Base-by-base conservation (phyloP, 2,888 invertebrate genomes). In the Oconnorella tubifera region DNA sequence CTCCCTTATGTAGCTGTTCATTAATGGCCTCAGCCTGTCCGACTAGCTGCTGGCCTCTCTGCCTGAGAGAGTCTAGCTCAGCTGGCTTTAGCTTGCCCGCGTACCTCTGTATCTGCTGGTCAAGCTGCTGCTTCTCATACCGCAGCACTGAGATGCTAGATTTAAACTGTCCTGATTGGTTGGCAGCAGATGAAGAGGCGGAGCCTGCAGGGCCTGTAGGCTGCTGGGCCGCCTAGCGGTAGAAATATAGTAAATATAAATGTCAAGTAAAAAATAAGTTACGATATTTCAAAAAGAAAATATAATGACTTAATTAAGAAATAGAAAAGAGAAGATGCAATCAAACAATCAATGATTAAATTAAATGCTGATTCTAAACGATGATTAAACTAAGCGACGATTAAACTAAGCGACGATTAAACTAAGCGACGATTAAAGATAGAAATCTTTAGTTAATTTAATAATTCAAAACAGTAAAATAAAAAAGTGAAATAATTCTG, bases 71-170 rank as follows among this genome's bases (percentile, higher is more conserved):
- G 56, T 75, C 70, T 55, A 73, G 68, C 69, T 79, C 78, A 6
- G 74, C 68, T 23, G 70, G 64, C 51, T 72, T 77, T 56, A 80
- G 66, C 67, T 75, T 75, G 64, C 75, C 77, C 62, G 75, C 73
- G 68, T 77, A 71, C 66, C 74, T 72, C 4, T 72, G 68, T 31
- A 79, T 76, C 79, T 79, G 78, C 71, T 78, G 75, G 67, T 80
- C 80, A 49, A 80, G 70, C 53, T 74, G 75, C 63, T 78, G 78
- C 68, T 76, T 77, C 67, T 81, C 81, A 72, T 72, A 79, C 64
- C 76, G 76, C 31, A 81, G 66, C 6, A 81, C 81, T 64, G 80
- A 79, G 71, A 81, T 76, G 69, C 79, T 79, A 0, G 71, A 73
- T 33, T 31, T 23, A 23, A 31, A 49, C 3, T 31, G 27, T n/a